Percentiles rank a stretch among this genome's conserved stretches.
phyloP scores from a whole-genome alignment of 2,888 invertebrate genomes.

The Smittia aterrima region DNA sequence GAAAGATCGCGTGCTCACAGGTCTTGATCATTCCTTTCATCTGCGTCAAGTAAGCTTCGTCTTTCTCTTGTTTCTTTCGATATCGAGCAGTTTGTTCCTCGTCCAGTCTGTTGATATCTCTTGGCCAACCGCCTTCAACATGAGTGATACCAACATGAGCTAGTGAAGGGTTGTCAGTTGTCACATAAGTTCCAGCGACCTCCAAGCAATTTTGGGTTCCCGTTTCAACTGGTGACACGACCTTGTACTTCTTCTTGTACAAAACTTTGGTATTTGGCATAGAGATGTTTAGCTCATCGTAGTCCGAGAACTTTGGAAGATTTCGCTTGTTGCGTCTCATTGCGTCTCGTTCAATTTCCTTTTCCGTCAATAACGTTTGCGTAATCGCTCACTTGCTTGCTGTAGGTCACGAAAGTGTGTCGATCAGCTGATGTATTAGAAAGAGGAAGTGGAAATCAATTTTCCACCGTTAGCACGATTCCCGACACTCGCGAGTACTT shows the following conservation, averaged over 20 bases:
- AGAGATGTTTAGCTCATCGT: conserved; percentile 7
- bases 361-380: no score
- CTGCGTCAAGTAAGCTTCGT: conserved; percentile 57
- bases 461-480: no score
- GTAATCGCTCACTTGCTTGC: no score
- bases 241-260: conserved; percentile 1
- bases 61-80: conserved; percentile 75
- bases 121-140: conserved; percentile 82
- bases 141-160: conserved; percentile 64
- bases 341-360: no score
- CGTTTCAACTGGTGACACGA: neutral
- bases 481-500: no score
- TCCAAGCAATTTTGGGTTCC: conserved; percentile 9
- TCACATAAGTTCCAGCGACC: conserved; percentile 8
- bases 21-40: conserved; percentile 49
- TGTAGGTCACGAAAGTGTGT: no score
- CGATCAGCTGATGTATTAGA: no score
- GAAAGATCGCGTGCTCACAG: conserved; percentile 66
- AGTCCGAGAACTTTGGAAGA: neutral
- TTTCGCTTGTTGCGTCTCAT: no score
- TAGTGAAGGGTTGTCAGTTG: conserved; percentile 49
- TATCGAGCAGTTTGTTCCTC: conserved; percentile 71
- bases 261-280: neutral
- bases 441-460: no score
- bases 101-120: conserved; percentile 64